Evolutionary conservation across 2,113 vertebrate species (phyloP).

Genomic region (Aspiorhynchus laticeps): DNA sequence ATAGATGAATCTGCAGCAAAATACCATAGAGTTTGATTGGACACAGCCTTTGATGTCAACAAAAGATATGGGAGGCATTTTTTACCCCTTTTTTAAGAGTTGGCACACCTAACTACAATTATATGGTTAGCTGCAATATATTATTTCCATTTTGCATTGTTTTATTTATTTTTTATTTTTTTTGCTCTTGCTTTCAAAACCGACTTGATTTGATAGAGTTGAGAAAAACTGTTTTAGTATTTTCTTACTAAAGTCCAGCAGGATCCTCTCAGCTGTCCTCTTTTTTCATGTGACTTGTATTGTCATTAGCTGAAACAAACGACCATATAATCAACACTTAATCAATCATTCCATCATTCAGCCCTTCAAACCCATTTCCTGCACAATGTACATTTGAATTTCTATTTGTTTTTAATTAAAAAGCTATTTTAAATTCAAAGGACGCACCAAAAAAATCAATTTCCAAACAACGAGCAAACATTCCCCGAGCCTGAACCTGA

Average conservation of each 20-base stretch:
- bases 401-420: slow-evolving; percentile 35
- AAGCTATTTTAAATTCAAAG: slow-evolving; percentile 23
- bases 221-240: background rate
- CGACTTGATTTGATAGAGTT: background rate
- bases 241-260: background rate
- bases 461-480: slow-evolving; percentile 48
- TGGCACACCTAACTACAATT: background rate
- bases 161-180: background rate
- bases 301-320: slow-evolving; percentile 6
- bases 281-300: background rate
- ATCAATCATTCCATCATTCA: slow-evolving; percentile 22
- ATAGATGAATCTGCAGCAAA: background rate
- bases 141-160: background rate
- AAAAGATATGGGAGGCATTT: slow-evolving; percentile 6
- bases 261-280: background rate
- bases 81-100: background rate
- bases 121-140: background rate
- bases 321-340: background rate
- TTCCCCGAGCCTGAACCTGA: slow-evolving; percentile 33
- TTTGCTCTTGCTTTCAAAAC: background rate
- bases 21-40: background rate
- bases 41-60: slow-evolving; percentile 1
- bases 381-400: background rate
- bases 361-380: background rate
- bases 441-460: slow-evolving; percentile 18